These are phyloP conservation scores for Andrena fulva DNA, from an alignment of 2,888 invertebrate species.

Conservation along the genomic window DNA sequence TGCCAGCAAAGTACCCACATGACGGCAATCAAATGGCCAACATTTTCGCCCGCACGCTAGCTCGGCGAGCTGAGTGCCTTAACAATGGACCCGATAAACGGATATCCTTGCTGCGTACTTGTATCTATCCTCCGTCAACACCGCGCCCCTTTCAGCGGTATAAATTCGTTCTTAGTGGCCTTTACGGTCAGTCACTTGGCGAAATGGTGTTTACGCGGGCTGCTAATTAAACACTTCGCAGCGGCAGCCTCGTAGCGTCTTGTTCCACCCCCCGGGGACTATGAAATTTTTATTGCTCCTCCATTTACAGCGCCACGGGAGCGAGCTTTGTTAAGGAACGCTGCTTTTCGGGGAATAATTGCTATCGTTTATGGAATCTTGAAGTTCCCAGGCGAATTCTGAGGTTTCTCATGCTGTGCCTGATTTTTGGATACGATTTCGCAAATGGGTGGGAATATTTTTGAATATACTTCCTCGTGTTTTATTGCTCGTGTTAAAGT, in stretches of 20 bases:
- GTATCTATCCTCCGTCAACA: slow-evolving; percentile 36
- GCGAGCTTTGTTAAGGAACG: background rate
- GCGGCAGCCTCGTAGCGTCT: background rate
- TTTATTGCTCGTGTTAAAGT: background rate
- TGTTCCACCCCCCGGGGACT: background rate
- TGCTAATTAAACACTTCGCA: slow-evolving; percentile 36
- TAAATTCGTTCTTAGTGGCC: slow-evolving; percentile 42
- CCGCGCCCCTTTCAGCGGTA: background rate
- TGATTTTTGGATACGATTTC: too few relatives aligned
- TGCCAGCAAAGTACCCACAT: slow-evolving; percentile 43
- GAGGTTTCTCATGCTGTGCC: too few relatives aligned
- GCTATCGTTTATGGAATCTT: background rate
- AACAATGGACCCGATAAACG: slow-evolving; percentile 58
- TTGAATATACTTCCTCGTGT: background rate
- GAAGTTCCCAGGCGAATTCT: too few relatives aligned
- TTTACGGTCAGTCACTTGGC: slow-evolving; percentile 38
- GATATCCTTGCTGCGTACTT: slow-evolving; percentile 43
- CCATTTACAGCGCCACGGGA: background rate
- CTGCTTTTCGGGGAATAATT: background rate
- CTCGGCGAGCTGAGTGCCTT: slow-evolving; percentile 30
- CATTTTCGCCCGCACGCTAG: slow-evolving; percentile 44
- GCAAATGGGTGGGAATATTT: too few relatives aligned
- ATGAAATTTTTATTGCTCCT: slow-evolving; percentile 1
- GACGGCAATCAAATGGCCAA: slow-evolving; percentile 66
- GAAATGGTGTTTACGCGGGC: slow-evolving; percentile 14